phyloP scores from a whole-genome alignment of 2,113 vertebrate species.

The Crotalus tigris region DNA sequence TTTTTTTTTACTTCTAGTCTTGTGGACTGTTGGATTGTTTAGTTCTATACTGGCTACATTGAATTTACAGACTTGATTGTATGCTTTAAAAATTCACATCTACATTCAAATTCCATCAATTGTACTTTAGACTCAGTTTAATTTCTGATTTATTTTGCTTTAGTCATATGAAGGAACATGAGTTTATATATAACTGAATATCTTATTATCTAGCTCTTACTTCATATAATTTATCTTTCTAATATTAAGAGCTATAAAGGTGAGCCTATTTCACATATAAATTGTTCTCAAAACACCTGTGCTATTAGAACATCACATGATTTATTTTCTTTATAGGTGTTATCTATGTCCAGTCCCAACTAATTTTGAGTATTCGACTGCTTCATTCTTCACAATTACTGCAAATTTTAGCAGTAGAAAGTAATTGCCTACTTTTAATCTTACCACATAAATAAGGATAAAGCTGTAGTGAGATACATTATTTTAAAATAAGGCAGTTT shows the following conservation, averaged over 20 bases:
- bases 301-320: neutral
- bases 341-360: neutral
- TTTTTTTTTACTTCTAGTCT: slow-evolving; percentile 32
- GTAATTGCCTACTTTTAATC: neutral
- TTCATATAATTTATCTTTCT: neutral
- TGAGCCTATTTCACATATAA: neutral
- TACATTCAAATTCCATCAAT: neutral
- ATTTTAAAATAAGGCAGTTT: neutral
- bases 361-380: neutral
- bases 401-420: neutral
- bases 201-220: neutral
- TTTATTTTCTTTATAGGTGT: neutral
- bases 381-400: neutral
- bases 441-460: neutral
- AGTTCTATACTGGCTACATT: neutral
- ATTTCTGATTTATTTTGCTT: neutral
- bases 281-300: neutral
- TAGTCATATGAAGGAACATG: neutral
- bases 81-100: neutral
- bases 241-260: neutral
- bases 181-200: neutral
- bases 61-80: neutral
- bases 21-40: slow-evolving; percentile 27
- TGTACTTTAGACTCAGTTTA: neutral
- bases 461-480: neutral